Evolutionary conservation across 2,888 invertebrate genomes (phyloP), one percentile per base, ranked within the genome.

Genomic region (Mayetiola destructor): DNA sequence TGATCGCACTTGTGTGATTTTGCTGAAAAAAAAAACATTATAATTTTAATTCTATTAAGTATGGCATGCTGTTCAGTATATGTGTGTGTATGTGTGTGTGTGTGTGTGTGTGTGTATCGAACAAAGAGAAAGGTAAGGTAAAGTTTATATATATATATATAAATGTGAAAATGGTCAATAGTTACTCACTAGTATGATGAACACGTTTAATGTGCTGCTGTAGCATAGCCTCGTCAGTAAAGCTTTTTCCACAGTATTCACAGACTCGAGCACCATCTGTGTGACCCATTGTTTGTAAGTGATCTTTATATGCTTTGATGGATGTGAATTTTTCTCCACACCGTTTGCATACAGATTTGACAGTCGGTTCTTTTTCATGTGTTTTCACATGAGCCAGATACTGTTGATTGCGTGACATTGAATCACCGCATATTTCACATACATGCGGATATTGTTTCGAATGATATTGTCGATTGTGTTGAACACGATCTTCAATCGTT

Each of bases 331-430:
- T 70, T 59, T 67, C 62, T 21, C 69, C 70, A 61, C 72, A 72
- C 64, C 71, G 68, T 23, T 66, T 67, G 58, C 72, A 72, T 16
- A 32, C 30, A 14, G 29, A 30, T 53, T 53, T 53, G 2, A 53
- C 12, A 1, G 20, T 53, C 69, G 67, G 61, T 68, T 72, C 23
- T 30, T 56, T 71, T 61, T 66, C 68, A 65, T 72, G 72, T 61
- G 71, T 69, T 64, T 71, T 69, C 59, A 72, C 69, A 62, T 72
- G 72, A 57, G 70, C 71, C 60, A 69, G 70, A 61, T 70, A 72
- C 61, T 72, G 72, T 60, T 72, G 72, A 27, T 69, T 67, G 21
- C 72, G 66, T 16, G 70, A 68, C 61, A 71, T 72, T 36, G 71
- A 71, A 61, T 72, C 72, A 32, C 72, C 72, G 59, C 72, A 72